Base-by-base conservation (phyloP, 1,140 invertebrate genomes). In the Neotoxoptera formosana region DNA sequence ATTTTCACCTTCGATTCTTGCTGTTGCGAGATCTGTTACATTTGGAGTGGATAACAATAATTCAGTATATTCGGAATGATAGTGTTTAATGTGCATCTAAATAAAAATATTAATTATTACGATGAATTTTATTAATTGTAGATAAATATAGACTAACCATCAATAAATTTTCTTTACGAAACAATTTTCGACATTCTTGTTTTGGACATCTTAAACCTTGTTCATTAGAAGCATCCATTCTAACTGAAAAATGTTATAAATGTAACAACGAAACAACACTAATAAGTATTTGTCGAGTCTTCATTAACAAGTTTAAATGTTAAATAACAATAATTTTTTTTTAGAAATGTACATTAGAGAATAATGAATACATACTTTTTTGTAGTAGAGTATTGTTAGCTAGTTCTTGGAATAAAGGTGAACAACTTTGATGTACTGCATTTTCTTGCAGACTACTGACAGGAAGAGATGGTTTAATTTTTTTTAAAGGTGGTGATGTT, bases 21-120 rank as follows among this genome's bases (percentile, higher is more conserved):
- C 97, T 94, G 97, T 97, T 0, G 98, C 98, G 91, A 98, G 95
- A 95, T 98, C 98, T 45, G 97, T 96, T 91, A 98, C 98, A 95
- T 98, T 98, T 34, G 97, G 97, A 7, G 97, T 98, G 17, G 96
- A 96, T 14, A 97, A 97, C 81, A 98, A 95, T 95, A 97, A 97
- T 94, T 97, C 97, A 1, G 96, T 96, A 94, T 97, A 96, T 94
- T 98, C 97, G 3, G 97, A 96, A 95, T 98, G 98, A 95, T 98
- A 98, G 95, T 98, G 98, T 94, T 98, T 98, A n/a, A 98, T 97
- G 94, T 98, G 98, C 97, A 98, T 98, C 95, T 95, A 7, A 53
- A 94, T 94, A 92, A 25, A 86, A 94, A 76, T 34, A 14, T 17
- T n/a, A 30, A 67, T 53, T 34, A 51, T 11, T 83, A 45, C 34